These are phyloP conservation scores for Parazoanthus atlanticus DNA, from an alignment of 92 coral and sea anemone genomes.

Conservation along the genomic window DNA sequence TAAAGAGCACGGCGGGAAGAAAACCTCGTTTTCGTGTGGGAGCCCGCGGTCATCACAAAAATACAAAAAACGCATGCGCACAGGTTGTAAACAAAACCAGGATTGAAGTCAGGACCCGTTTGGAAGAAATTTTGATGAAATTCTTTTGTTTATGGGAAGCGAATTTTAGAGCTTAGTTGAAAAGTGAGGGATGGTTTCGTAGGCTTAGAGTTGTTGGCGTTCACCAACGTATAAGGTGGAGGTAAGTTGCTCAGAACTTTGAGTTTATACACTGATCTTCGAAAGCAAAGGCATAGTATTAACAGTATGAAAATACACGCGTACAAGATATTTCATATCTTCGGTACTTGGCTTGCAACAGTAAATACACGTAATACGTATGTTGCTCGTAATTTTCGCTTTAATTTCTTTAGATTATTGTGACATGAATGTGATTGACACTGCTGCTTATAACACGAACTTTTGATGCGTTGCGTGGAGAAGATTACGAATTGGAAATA, in stretches of 20 bases:
- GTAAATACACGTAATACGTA: neutral
- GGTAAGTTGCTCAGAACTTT: neutral
- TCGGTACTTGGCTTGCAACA: neutral
- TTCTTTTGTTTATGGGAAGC: neutral
- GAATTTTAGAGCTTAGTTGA: neutral
- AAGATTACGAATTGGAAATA: neutral
- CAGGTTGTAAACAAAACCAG: conserved; percentile 33
- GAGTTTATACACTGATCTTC: neutral
- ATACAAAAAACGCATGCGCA: conserved; percentile 25
- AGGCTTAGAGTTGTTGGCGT: neutral
- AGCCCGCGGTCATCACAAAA: conserved; percentile 8
- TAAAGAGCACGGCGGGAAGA: conserved; percentile 17
- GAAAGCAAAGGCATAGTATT: neutral
- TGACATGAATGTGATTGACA: neutral
- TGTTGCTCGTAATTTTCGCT: neutral
- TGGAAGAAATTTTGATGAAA: conserved; percentile 5
- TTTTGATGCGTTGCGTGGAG: neutral
- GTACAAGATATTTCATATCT: neutral
- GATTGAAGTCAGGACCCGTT: neutral
- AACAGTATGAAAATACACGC: neutral
- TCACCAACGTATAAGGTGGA: neutral
- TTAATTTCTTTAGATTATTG: neutral
- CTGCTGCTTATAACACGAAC: neutral
- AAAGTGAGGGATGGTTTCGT: neutral
- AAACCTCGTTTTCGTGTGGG: conserved; percentile 16